These are phyloP conservation scores for Sphecodes monilicornis DNA, from an alignment of 2,888 invertebrate genomes.

Conservation along the genomic window DNA sequence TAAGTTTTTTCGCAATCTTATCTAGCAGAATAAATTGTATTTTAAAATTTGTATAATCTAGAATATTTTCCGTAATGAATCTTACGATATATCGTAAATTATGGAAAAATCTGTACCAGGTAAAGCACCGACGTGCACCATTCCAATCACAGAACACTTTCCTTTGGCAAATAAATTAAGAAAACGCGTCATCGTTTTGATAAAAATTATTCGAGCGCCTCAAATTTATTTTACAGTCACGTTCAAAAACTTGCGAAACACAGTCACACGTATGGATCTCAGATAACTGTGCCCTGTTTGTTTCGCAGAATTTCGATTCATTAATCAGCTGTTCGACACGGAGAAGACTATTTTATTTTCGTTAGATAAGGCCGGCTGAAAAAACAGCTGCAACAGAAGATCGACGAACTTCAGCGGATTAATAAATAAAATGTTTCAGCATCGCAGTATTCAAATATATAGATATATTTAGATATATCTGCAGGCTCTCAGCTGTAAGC, in stretches of 20 bases:
- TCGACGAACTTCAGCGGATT: background rate
- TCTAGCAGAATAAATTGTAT: background rate
- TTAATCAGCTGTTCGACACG: constrained; percentile 29
- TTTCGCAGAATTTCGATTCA: background rate
- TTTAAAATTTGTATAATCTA: background rate
- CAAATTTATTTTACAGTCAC: background rate
- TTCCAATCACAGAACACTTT: constrained; percentile 87
- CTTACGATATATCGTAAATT: background rate
- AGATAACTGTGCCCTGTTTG: constrained; percentile 21
- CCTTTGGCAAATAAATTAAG: constrained; percentile 83
- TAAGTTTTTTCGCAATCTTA: background rate
- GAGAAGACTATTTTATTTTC: background rate
- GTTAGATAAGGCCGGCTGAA: constrained; percentile 5
- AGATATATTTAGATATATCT: background rate
- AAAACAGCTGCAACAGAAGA: background rate
- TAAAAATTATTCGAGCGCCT: background rate
- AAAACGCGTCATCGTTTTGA: constrained; percentile 80
- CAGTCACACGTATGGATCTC: background rate
- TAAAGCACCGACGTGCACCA: constrained; percentile 89
- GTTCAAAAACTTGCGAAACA: background rate
- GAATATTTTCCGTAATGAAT: background rate
- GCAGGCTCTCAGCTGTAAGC: background rate
- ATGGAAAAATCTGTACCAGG: constrained; percentile 86
- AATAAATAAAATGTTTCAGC: background rate
- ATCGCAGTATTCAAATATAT: background rate